phyloP scores from a whole-genome alignment of 2,797 vertebrate genomes.

The Cetoscarus ocellatus region DNA sequence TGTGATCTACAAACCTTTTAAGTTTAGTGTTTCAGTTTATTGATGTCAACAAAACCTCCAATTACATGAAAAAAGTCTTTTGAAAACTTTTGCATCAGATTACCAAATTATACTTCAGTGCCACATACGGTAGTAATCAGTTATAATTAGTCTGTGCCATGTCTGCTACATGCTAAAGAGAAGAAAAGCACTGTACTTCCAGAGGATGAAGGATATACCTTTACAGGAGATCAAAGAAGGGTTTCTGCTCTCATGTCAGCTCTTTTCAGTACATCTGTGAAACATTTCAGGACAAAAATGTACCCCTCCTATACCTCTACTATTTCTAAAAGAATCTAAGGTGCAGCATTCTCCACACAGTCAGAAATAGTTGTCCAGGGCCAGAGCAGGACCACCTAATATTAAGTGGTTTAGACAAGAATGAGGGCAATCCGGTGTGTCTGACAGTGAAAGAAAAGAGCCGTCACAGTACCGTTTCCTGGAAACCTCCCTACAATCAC shows the following conservation, averaged over 20 bases:
- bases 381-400: slow-evolving; percentile 40
- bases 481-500: slow-evolving; percentile 58
- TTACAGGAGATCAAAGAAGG: slow-evolving; percentile 19
- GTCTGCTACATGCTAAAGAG: background rate
- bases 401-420: slow-evolving; percentile 63
- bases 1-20: background rate
- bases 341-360: slow-evolving; percentile 43
- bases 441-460: slow-evolving; percentile 1
- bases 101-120: background rate
- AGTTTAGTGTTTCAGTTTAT: background rate
- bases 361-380: slow-evolving; percentile 40
- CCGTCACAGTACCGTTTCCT: slow-evolving; percentile 51
- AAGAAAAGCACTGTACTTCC: background rate
- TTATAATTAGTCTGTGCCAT: background rate
- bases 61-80: background rate
- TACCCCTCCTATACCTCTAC: slow-evolving; percentile 3
- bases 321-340: slow-evolving; percentile 45
- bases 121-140: background rate
- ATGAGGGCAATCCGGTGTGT: slow-evolving; percentile 41
- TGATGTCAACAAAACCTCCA: background rate
- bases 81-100: slow-evolving; percentile 1
- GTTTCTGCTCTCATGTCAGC: slow-evolving; percentile 6
- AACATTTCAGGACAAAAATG: slow-evolving; percentile 40
- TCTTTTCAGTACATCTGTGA: slow-evolving; percentile 52
- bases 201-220: background rate